Base-by-base conservation (phyloP, 2,797 vertebrate species). In the Trachops cirrhosus region DNA sequence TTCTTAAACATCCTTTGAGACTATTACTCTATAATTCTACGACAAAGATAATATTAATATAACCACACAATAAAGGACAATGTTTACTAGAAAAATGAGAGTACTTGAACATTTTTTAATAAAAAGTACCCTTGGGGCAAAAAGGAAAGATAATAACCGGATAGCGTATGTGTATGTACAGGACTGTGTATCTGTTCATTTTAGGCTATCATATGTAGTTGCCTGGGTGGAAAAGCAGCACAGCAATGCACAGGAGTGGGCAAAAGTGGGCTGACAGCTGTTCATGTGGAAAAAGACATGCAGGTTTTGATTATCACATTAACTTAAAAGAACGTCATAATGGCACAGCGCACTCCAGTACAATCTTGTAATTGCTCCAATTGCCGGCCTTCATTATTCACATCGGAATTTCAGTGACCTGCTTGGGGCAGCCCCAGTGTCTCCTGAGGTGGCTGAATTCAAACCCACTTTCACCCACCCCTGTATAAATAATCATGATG, bases 31-130 rank as follows among this genome's bases (percentile, higher is more conserved):
- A 24, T 24, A 93, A 73, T 92, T 83, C 29, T n/a, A 48, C 18
- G 92, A 87, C 41, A 92, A 93, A 64, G 37, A 26, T 29, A 50
- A 57, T 18, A 93, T 41, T 64, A 91, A 80, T 68, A 85, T 86
- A 96, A 80, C 14, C 54, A 54, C 19, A 80, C 3, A 86, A 62
- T 62, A 87, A 71, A 85, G 3, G 15, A 54, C n/a, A 86, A 52
- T 71, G 21, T 32, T 96, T 85, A 68, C 41, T 48, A 88, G 77
- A 88, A 96, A 88, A 83, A 85, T n/a, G 6, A 80, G 37, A 77
- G 18, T 50, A 46, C 9, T 4, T 64, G 5, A 67, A 22, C 26
- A 9, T 19, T 44, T 93, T 75, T 74, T 62, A 37, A 29, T 24
- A 5, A 29, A 41, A 62, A 57, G 8, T 41, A 26, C 15, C 22